Base-by-base conservation (phyloP, 2,113 vertebrate species). In the Uria aalge region DNA sequence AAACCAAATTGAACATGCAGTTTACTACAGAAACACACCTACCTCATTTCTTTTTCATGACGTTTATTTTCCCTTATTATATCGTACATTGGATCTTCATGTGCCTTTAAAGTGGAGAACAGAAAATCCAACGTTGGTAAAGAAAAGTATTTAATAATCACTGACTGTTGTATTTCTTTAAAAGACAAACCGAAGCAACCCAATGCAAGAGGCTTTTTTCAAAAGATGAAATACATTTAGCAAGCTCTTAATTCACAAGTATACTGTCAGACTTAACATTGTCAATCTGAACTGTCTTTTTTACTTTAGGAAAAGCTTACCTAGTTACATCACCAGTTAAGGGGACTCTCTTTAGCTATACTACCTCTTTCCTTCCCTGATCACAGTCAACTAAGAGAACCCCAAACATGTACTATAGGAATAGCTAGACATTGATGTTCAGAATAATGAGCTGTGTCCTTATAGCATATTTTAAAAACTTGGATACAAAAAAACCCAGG, bases 41-140 rank as follows among this genome's bases (percentile, higher is more conserved):
- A 99, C 99, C 99, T 99, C 82, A 98, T 98, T 94, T 99, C 99
- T 93, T 99, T 99, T 95, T 99, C 99, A 66, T 99, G 99, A 60
- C 98, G 98, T 92, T 99, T 99, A 95, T 99, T 99, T 96, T 99
- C 99, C 72, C 98, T 98, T 89, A 99, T 99, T 82, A 99, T 97
- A 93, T 99, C 99, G 12, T 99, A 99, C 99, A 99, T 99, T 41
- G 99, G 99, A 94, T 99, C 99, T 98, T 99, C 99, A 29, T 99
- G 99, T 81, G 99, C 99, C 99, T 99, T 86, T 72, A 71, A 91
- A 96, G 14, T 19, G 29, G 47, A 72, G 96, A 97, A 73, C 9
- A 62, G 56, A 89, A 92, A 95, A 74, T 36, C n/a, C 20, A 83
- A 1, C 20, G 22, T 95, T 92, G 60, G 38, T 85, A 77, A 85